Conservation (phyloP, 2,797 vertebrate genomes). For the Prionace glauca region DNA sequence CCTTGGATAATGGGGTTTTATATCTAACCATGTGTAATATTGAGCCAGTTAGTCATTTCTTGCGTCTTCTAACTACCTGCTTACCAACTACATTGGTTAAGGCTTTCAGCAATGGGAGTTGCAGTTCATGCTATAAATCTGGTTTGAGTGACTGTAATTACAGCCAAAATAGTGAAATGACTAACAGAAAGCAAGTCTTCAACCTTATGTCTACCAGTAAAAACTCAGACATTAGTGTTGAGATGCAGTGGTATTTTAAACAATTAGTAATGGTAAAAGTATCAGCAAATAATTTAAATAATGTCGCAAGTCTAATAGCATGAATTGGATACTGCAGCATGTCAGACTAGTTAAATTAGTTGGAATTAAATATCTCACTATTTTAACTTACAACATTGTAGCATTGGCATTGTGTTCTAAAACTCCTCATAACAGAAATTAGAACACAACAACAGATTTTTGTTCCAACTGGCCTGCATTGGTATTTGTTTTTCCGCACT, state of each 20-base stretch:
- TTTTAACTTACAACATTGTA: background rate
- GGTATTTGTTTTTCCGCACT: background rate
- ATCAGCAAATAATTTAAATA: background rate
- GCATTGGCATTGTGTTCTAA: background rate
- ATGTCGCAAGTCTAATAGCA: background rate
- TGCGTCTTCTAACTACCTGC: background rate
- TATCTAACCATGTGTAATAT: background rate
- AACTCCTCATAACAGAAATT: background rate
- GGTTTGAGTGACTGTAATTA: background rate
- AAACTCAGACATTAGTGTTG: background rate
- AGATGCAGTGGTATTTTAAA: background rate
- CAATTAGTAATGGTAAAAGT: background rate
- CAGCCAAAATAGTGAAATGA: background rate
- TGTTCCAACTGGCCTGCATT: background rate
- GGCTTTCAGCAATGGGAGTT: background rate
- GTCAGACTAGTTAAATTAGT: background rate
- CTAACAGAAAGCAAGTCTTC: background rate
- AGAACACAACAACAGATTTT: background rate
- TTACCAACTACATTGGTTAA: background rate
- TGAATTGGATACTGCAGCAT: background rate
- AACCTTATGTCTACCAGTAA: background rate
- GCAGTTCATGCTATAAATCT: background rate
- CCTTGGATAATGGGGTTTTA: background rate
- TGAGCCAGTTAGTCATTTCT: background rate
- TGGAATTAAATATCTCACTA: background rate